phyloP scores from a whole-genome alignment of 2,797 vertebrate species.

The Phoeniculus purpureus region DNA sequence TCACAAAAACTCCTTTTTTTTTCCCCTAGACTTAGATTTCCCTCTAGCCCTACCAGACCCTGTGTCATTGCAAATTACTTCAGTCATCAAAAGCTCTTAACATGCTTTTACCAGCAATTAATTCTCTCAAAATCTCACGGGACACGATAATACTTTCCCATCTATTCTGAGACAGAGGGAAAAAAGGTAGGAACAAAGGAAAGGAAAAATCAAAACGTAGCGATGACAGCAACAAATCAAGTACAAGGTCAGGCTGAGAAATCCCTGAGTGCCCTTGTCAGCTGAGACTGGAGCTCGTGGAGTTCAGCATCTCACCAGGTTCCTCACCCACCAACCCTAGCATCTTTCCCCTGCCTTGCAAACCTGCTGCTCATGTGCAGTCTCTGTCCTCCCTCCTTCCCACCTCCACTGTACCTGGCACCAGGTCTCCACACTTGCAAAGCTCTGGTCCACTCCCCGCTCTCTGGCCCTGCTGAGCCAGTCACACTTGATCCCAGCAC shows the following conservation, averaged over 20 bases:
- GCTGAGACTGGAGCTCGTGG: rapidly evolving
- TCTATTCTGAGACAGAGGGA: neutral
- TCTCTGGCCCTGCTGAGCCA: no score
- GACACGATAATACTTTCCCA: constrained; percentile 30
- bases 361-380: rapidly evolving
- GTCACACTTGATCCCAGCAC: no score
- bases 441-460: neutral
- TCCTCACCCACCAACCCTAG: neutral
- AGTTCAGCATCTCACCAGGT: neutral
- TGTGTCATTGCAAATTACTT: constrained; percentile 47
- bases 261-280: rapidly evolving
- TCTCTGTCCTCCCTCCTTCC: neutral
- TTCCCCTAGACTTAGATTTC: neutral
- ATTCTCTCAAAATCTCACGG: constrained; percentile 15
- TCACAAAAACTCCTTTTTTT: neutral
- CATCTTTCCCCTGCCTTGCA: neutral
- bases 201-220: neutral
- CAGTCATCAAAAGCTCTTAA: constrained; percentile 61
- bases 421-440: neutral
- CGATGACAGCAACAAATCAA: neutral
- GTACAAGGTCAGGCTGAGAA: neutral
- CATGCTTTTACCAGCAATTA: constrained; percentile 47
- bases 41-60: neutral
- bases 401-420: neutral
- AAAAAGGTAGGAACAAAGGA: neutral